A percentile compares a stretch with the other conserved stretches of the same genome.
These are phyloP conservation scores for Limenitis camilla DNA, from an alignment of 2,888 invertebrate species.

Conservation along the genomic window DNA sequence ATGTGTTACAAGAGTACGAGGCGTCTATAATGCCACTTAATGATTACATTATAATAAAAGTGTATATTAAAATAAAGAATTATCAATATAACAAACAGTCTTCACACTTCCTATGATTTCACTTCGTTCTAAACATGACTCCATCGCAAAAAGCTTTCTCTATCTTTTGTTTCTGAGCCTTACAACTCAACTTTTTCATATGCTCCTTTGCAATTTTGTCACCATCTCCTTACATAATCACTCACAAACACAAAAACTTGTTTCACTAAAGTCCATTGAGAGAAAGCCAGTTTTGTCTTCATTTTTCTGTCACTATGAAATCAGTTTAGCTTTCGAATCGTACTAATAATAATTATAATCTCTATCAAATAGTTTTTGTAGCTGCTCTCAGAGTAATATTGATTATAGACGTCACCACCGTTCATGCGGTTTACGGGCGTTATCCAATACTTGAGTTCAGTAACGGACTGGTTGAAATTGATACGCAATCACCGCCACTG, in stretches of 20 bases:
- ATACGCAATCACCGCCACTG: conserved; percentile 44
- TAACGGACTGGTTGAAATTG: conserved; percentile 57
- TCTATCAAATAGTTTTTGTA: conserved; percentile 7
- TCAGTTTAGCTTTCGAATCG: conserved; percentile 35
- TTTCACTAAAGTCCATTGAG: conserved; percentile 45
- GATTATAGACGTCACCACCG: conserved; percentile 23
- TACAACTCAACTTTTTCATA: conserved; percentile 45
- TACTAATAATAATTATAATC: conserved; percentile 6
- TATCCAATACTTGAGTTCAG: conserved; percentile 43
- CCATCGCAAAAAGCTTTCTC: conserved; percentile 53
- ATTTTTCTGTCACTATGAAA: conserved; percentile 36
- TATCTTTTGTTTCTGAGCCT: conserved; percentile 37
- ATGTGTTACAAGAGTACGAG: background rate
- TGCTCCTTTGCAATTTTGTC: conserved; percentile 50
- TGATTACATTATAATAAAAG: too few species aligned
- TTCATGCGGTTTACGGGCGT: conserved; percentile 39
- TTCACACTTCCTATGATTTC: conserved; percentile 1
- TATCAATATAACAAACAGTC: background rate
- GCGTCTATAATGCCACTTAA: too few species aligned
- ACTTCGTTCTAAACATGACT: conserved; percentile 18
- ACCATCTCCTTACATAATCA: conserved; percentile 55
- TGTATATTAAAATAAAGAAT: background rate
- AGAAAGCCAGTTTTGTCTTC: conserved; percentile 52
- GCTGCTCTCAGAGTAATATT: conserved; percentile 19
- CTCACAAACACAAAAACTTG: conserved; percentile 47